Evolutionary conservation across 2,113 vertebrate species (phyloP), one percentile per base, ranked within the genome.

Genomic region (Nematolebias whitei): DNA sequence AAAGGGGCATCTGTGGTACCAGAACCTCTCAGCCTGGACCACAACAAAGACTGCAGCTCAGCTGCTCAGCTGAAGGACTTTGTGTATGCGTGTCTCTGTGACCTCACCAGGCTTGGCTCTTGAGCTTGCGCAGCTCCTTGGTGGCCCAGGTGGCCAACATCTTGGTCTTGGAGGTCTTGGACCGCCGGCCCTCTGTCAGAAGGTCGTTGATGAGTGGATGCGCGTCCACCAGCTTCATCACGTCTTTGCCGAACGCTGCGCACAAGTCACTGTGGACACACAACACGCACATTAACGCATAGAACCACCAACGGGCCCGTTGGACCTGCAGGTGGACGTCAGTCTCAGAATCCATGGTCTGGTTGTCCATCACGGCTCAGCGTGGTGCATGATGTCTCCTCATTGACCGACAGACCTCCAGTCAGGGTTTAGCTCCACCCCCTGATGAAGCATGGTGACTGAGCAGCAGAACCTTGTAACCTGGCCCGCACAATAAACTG

Each of bases 121-220:
- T 99, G 52, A 99, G 94, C 89, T 99, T 99, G 63, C 96, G 95
- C 77, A 99, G 95, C 86, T 99, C 96, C 94, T 99, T 99, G 59
- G 98, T 98, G 78, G 98, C 98, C 98, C 97, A 99, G 50, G 95
- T 97, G 5, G 98, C 95, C 22, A 99, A 92, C 12, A 95, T 99
- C 93, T 99, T 99, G 45, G 98, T 98, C 93, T 96, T 98, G 90
- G 88, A 94, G 84, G 95, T 96, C 88, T 98, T 99, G 79, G 97
- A 99, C 89, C 95, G 93, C 15, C 97, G 93, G 6, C 97, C 98
- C 88, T 99, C 98, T 26, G 96, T 96, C 90, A 99, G 94, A 79
- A 99, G 88, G 76, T 99, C 98, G 40, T 98, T 96, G 87, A 99
- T 98, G 91, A 96, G 95, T 61, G 97, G 96, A 72, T 95, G 94